These are phyloP conservation scores for Caenorhabditis sp. DNA, from an alignment of 2,888 invertebrate genomes.

Conservation along the genomic window DNA sequence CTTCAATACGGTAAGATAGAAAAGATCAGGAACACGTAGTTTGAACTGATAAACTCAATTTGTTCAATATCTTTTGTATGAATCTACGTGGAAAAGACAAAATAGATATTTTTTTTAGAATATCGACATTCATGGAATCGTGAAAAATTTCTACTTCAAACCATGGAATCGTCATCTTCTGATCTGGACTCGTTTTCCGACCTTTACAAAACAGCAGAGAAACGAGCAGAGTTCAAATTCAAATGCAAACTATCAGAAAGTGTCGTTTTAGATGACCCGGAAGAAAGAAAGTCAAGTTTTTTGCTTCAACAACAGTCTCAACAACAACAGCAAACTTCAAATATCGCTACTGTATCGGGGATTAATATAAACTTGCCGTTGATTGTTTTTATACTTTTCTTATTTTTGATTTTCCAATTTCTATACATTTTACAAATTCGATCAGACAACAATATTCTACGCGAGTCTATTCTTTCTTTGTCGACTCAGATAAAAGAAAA, in stretches of 20 bases:
- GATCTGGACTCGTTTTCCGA: constrained; percentile 53
- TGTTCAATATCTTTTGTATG: too few species aligned
- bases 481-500: constrained; percentile 11
- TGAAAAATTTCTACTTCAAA: constrained; percentile 61
- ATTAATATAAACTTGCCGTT: constrained; percentile 22
- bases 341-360: neutral
- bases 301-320: constrained; percentile 25
- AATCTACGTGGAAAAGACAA: neutral
- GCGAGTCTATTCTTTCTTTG: constrained; percentile 20
- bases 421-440: constrained; percentile 33
- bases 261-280: constrained; percentile 34
- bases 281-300: constrained; percentile 46
- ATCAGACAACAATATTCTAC: constrained; percentile 23
- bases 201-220: constrained; percentile 43
- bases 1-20: constrained; percentile 55
- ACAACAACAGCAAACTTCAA: neutral
- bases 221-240: constrained; percentile 54
- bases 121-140: constrained; percentile 54
- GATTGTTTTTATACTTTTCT: constrained; percentile 14
- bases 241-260: constrained; percentile 48
- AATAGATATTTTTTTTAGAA: constrained; percentile 53
- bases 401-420: constrained; percentile 32
- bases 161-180: constrained; percentile 47
- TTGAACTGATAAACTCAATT: too few species aligned
- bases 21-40: neutral